Evolutionary conservation across 2,888 invertebrate genomes (phyloP).

Genomic region (Lepeophtheirus nordmannii): DNA sequence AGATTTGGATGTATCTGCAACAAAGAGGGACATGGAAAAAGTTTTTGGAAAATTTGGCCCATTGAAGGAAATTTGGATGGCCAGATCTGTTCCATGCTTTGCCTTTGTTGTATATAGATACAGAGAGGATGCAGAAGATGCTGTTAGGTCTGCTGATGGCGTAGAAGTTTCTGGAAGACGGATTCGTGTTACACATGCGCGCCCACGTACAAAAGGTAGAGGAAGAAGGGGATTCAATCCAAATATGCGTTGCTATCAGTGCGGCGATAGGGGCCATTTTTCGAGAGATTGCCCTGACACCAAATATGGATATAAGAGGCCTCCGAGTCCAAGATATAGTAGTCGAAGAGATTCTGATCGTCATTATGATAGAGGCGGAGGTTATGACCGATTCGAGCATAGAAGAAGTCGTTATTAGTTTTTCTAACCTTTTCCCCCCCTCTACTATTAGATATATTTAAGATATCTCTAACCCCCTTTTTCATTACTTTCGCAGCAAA

Average conservation of each 20-base stretch:
- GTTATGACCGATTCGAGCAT: background rate
- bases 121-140: conserved; percentile 40
- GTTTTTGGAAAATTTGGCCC: conserved; percentile 42
- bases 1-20: conserved; percentile 39
- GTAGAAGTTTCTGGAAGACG: conserved; percentile 41
- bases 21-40: conserved; percentile 41
- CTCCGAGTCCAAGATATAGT: conserved; percentile 28
- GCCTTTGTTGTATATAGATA: conserved; percentile 45
- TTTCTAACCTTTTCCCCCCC: too few relatives aligned
- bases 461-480: too few relatives aligned
- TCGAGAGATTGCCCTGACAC: conserved; percentile 42
- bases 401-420: background rate
- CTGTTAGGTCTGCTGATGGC: conserved; percentile 38
- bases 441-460: too few relatives aligned
- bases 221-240: conserved; percentile 41
- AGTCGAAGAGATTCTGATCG: conserved; percentile 7
- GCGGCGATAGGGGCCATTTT: conserved; percentile 44
- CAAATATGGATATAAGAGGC: conserved; percentile 31
- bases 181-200: conserved; percentile 41
- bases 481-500: too few relatives aligned
- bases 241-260: conserved; percentile 44
- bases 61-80: conserved; percentile 44
- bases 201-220: conserved; percentile 39
- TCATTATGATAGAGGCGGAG: conserved; percentile 6
- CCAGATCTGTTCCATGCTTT: conserved; percentile 44